phyloP scores from a whole-genome alignment of 1,140 invertebrate species.

The Spodoptera litura region DNA sequence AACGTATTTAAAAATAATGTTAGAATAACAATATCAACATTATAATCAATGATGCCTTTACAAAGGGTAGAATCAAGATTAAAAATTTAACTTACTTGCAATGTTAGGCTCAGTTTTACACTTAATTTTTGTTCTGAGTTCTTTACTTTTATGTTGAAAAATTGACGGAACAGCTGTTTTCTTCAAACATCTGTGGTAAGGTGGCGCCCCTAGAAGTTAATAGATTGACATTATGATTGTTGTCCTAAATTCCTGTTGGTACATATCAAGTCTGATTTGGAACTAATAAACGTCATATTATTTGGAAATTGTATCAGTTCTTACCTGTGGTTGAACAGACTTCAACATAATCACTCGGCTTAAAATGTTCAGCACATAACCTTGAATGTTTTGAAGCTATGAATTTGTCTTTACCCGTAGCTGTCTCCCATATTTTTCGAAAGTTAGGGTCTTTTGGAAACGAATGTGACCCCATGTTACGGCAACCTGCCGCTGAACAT shows the following conservation, averaged over 20 bases:
- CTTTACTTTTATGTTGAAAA: not conserved
- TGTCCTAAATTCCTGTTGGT: too few species aligned
- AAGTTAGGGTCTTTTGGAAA: constrained; percentile 11
- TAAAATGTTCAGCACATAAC: constrained; percentile 33
- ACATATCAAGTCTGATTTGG: too few species aligned
- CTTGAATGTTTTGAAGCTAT: constrained; percentile 20
- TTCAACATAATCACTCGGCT: constrained; percentile 5
- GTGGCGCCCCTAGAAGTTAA: constrained; percentile 5
- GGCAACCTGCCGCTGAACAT: constrained; percentile 18
- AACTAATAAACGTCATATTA: too few species aligned
- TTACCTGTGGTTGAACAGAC: constrained; percentile 6
- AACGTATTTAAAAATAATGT: too few species aligned
- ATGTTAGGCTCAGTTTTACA: not conserved
- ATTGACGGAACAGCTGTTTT: constrained; percentile 25
- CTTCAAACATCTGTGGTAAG: constrained; percentile 26
- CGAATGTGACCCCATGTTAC: constrained; percentile 17
- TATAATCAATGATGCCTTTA: too few species aligned
- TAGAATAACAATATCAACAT: too few species aligned
- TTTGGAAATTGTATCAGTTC: too few species aligned
- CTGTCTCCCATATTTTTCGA: constrained; percentile 15
- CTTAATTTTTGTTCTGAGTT: not conserved
- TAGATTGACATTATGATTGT: not conserved
- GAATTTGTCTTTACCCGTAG: constrained; percentile 1
- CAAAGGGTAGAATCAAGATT: not conserved
- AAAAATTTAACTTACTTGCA: constrained; percentile 12